A percentile compares a stretch with the other conserved stretches of the same genome.
These are phyloP conservation scores for Paraescarpia echinospica DNA, from an alignment of 1,140 invertebrate genomes.

Conservation along the genomic window DNA sequence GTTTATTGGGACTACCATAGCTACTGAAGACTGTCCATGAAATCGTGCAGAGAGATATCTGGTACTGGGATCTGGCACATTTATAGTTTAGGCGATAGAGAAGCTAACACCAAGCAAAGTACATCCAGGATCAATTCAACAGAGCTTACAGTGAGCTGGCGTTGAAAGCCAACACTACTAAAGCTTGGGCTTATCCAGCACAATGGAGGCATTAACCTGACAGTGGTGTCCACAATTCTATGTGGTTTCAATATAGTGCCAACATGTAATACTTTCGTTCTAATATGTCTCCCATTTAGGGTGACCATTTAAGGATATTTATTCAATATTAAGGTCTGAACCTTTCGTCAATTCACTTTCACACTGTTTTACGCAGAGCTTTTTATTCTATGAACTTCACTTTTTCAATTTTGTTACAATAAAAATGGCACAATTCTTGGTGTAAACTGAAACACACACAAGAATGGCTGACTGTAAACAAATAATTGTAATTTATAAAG, in stretches of 20 bases:
- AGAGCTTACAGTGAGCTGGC: not conserved
- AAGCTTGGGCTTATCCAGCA: not conserved
- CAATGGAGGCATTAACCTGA: not conserved
- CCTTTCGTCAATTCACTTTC: not conserved
- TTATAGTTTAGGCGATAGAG: not conserved
- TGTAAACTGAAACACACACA: too few species aligned
- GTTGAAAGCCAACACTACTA: not conserved
- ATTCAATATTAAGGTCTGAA: not conserved
- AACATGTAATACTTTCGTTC: not conserved
- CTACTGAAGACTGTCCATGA: not conserved
- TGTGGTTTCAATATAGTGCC: not conserved
- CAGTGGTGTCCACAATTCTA: not conserved
- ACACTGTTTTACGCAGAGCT: not conserved
- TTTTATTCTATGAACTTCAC: not conserved
- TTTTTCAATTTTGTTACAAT: too few species aligned
- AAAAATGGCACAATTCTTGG: not conserved
- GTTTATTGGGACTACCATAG: not conserved
- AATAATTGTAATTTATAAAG: too few species aligned
- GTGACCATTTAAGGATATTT: not conserved
- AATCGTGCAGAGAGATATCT: not conserved
- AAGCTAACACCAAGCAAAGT: not conserved
- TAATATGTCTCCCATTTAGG: not conserved
- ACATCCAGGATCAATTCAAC: not conserved
- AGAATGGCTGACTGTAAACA: too few species aligned
- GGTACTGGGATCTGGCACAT: not conserved